phyloP scores from a whole-genome alignment of 2,113 vertebrate genomes.

The Rhizomys pruinosus region DNA sequence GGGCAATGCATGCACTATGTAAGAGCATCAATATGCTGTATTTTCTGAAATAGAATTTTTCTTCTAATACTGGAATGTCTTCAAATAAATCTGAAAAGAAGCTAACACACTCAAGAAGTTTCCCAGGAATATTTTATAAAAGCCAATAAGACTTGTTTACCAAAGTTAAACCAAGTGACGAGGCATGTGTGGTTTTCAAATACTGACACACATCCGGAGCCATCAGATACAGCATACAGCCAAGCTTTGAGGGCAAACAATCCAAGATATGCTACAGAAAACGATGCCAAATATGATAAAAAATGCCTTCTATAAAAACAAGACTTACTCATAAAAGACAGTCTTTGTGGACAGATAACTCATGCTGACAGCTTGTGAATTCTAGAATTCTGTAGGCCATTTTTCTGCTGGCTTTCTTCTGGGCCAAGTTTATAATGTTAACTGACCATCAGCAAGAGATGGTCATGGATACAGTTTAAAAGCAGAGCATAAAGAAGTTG shows the following conservation, averaged over 20 bases:
- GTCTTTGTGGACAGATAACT: slow-evolving; percentile 53
- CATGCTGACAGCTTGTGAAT: slow-evolving; percentile 52
- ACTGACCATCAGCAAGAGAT: slow-evolving; percentile 8
- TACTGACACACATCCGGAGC: not conserved
- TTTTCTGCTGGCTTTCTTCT: slow-evolving; percentile 8
- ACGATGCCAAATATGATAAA: slow-evolving; percentile 46
- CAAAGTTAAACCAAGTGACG: slow-evolving; percentile 7
- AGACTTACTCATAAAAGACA: slow-evolving; percentile 56
- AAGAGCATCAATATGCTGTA: not conserved
- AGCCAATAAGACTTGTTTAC: slow-evolving; percentile 41
- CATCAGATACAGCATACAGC: not conserved
- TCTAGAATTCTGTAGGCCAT: slow-evolving; percentile 36
- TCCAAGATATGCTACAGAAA: slow-evolving; percentile 51
- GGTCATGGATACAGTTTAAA: not conserved
- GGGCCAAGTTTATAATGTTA: slow-evolving; percentile 40
- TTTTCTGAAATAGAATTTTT: slow-evolving; percentile 51
- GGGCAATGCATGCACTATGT: not conserved
- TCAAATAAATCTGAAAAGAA: slow-evolving; percentile 55
- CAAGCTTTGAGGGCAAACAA: slow-evolving; percentile 52
- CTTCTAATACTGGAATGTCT: not conserved
- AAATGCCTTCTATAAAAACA: slow-evolving; percentile 61
- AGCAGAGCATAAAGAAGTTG: not conserved
- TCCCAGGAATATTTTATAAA: slow-evolving; percentile 10
- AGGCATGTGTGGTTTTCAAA: slow-evolving; percentile 21
- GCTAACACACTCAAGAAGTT: not conserved